These are phyloP conservation scores for Amphiprion percula DNA, from an alignment of 2,113 vertebrate genomes.

Conservation along the genomic window DNA sequence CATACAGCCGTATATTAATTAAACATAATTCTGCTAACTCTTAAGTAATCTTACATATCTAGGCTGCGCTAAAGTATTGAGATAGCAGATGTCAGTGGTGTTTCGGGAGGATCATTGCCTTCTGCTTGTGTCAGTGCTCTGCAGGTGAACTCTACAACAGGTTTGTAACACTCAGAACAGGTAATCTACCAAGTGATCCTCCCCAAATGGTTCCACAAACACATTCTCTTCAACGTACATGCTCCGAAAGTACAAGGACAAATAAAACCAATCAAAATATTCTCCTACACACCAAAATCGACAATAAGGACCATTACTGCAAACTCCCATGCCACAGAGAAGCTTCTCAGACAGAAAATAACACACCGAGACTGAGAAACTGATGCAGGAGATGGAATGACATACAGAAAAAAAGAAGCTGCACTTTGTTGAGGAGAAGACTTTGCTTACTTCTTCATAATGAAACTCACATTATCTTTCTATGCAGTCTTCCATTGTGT, in stretches of 20 bases:
- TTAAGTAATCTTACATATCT: background rate
- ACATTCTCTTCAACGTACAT: background rate
- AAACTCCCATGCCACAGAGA: slow-evolving; percentile 18
- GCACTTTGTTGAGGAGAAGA: slow-evolving; percentile 12
- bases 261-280: slow-evolving; percentile 24
- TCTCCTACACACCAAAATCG: slow-evolving; percentile 10
- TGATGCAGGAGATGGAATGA: background rate
- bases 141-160: slow-evolving; percentile 24
- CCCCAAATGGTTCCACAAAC: background rate
- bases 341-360: slow-evolving; percentile 22
- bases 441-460: background rate
- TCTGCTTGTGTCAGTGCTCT: slow-evolving; percentile 25
- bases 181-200: slow-evolving; percentile 24
- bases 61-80: slow-evolving; percentile 15
- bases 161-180: slow-evolving; percentile 8
- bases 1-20: slow-evolving; percentile 8
- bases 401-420: background rate
- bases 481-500: background rate
- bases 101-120: slow-evolving; percentile 32
- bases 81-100: background rate
- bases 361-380: slow-evolving; percentile 15
- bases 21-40: background rate
- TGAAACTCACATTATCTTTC: slow-evolving; percentile 5
- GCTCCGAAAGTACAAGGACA: background rate
- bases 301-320: slow-evolving; percentile 18